These are phyloP conservation scores for Montipora cactus DNA, from an alignment of 64 coral and sea anemone genomes.

Conservation along the genomic window DNA sequence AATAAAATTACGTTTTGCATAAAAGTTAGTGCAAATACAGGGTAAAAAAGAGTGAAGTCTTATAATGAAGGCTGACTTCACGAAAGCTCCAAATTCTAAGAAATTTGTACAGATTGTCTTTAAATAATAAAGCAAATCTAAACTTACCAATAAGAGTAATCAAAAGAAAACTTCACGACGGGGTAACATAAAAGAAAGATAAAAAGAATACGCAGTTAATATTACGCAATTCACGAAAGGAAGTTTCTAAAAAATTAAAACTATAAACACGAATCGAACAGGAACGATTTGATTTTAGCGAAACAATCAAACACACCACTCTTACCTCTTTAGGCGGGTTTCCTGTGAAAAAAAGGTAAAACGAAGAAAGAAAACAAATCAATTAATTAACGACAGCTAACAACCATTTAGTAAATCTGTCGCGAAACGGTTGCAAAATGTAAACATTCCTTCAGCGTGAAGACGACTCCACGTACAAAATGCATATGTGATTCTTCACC, in stretches of 20 bases:
- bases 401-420: background rate
- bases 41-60: too few relatives aligned
- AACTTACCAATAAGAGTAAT: constrained; percentile 99
- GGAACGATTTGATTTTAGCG: too few relatives aligned
- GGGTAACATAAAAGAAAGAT: constrained; percentile 28
- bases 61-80: too few relatives aligned
- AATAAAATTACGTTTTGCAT: too few relatives aligned
- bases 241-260: background rate
- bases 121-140: background rate
- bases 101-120: too few relatives aligned
- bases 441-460: constrained; percentile 91
- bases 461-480: background rate
- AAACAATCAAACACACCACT: background rate
- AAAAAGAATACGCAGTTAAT: constrained; percentile 36
- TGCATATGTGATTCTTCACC: constrained; percentile 8
- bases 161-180: constrained; percentile 87
- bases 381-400: background rate
- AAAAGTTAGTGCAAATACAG: too few relatives aligned
- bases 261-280: too few relatives aligned
- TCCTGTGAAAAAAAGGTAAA: constrained; percentile 50
- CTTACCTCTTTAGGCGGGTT: constrained; percentile 95
- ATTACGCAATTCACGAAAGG: background rate
- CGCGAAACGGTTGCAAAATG: background rate
- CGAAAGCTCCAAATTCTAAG: too few relatives aligned
- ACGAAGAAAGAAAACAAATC: constrained; percentile 3